Percentiles rank a stretch among this genome's conserved stretches.
These are phyloP conservation scores for Elaphurus davidianus DNA, from an alignment of 2,113 vertebrate genomes.

Conservation along the genomic window DNA sequence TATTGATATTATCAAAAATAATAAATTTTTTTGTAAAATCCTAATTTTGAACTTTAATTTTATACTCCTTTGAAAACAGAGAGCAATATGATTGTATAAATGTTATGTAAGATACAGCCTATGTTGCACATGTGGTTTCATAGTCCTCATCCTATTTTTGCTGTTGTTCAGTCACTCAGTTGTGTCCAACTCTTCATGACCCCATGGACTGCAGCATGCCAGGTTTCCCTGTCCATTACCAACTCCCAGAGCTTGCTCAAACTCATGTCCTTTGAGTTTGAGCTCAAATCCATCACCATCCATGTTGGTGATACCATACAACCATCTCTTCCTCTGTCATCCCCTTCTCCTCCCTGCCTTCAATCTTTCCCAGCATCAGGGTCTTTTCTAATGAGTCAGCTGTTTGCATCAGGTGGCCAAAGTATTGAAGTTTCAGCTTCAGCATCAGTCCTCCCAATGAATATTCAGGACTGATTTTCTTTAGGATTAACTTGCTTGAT, in stretches of 20 bases:
- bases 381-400: not conserved
- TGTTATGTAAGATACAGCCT: not conserved
- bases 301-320: not conserved
- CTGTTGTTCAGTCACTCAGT: not conserved
- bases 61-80: not conserved
- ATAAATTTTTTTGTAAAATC: not conserved
- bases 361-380: not conserved
- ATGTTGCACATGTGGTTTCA: not conserved
- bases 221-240: not conserved
- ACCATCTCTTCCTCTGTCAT: not conserved
- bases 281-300: not conserved
- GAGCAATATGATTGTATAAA: not conserved
- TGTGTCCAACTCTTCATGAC: rapidly evolving
- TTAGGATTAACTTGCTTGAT: not conserved
- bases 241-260: not conserved
- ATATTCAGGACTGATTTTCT: not conserved
- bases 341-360: not conserved
- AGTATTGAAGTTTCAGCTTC: not conserved
- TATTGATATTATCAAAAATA: not conserved
- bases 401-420: not conserved
- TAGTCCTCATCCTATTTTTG: not conserved
- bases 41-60: not conserved
- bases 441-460: not conserved
- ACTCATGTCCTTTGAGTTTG: not conserved
- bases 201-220: not conserved